Conservation (phyloP, 2,113 vertebrate species). For the Percina caprodes region DNA sequence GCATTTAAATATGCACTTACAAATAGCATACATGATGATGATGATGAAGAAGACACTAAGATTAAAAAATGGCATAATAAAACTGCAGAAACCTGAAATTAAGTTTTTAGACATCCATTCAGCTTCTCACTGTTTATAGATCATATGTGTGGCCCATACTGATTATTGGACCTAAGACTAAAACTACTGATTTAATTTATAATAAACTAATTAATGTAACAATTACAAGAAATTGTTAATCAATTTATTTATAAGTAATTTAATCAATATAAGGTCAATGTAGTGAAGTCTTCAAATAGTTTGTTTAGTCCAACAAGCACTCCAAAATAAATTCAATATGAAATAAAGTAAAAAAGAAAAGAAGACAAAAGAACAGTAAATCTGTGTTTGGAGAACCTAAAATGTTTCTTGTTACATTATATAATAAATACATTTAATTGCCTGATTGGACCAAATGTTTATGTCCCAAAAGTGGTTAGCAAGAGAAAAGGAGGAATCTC, state of each 20-base stretch:
- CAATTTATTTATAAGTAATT: no score
- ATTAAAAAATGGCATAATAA: background rate
- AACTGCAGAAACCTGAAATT: no score
- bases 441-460: background rate
- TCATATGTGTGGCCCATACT: background rate
- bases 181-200: background rate
- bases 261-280: background rate
- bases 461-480: background rate
- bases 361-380: background rate
- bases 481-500: background rate
- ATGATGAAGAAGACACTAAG: background rate
- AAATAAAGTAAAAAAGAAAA: background rate
- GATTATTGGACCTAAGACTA: background rate
- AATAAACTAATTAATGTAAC: background rate
- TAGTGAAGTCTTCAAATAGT: background rate
- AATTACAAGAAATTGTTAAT: no score
- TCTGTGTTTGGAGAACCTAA: background rate
- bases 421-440: background rate
- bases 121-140: background rate
- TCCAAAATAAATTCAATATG: background rate
- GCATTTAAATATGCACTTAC: background rate
- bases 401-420: background rate
- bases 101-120: background rate
- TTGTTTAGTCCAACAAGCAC: background rate
- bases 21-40: background rate